These are phyloP conservation scores for Nudaria mundana DNA, from an alignment of 2,888 invertebrate genomes.

Conservation along the genomic window DNA sequence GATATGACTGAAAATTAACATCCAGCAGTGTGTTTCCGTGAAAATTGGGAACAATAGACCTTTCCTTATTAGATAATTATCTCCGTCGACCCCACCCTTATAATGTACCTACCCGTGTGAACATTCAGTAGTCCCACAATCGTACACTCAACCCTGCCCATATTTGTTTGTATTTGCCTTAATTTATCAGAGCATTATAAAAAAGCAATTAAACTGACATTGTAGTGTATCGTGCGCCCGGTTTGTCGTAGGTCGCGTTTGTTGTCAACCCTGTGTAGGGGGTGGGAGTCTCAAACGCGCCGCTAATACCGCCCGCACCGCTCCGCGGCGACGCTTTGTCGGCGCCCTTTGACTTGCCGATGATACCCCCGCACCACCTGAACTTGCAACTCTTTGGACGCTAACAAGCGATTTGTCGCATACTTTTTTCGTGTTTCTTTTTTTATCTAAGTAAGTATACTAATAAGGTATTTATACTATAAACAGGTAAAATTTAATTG, in stretches of 20 bases:
- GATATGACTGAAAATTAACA: too few species aligned
- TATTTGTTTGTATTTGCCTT: too few species aligned
- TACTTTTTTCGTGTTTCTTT: not conserved
- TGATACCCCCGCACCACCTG: constrained; percentile 59
- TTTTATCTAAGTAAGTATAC: not conserved
- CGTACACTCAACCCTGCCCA: too few species aligned
- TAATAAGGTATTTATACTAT: too few species aligned
- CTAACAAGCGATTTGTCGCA: constrained; percentile 34
- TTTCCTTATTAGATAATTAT: too few species aligned
- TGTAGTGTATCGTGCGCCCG: constrained; percentile 29
- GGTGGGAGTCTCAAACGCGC: constrained; percentile 70
- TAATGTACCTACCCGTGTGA: too few species aligned
- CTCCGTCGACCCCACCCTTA: too few species aligned
- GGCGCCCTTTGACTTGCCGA: constrained; percentile 74
- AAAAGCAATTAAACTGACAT: constrained; percentile 48
- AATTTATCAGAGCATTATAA: constrained; percentile 31
- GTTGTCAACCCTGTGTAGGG: constrained; percentile 59
- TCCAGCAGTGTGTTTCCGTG: too few species aligned
- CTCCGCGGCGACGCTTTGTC: constrained; percentile 73
- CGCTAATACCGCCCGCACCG: constrained; percentile 77
- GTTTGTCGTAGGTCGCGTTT: constrained; percentile 50
- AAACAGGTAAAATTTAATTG: too few species aligned
- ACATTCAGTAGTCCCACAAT: too few species aligned
- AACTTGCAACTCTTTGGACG: constrained; percentile 42
- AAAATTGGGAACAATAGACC: too few species aligned